Evolutionary conservation across 2,888 invertebrate genomes (phyloP), one percentile per base, ranked within the genome.

Genomic region (Actias luna): DNA sequence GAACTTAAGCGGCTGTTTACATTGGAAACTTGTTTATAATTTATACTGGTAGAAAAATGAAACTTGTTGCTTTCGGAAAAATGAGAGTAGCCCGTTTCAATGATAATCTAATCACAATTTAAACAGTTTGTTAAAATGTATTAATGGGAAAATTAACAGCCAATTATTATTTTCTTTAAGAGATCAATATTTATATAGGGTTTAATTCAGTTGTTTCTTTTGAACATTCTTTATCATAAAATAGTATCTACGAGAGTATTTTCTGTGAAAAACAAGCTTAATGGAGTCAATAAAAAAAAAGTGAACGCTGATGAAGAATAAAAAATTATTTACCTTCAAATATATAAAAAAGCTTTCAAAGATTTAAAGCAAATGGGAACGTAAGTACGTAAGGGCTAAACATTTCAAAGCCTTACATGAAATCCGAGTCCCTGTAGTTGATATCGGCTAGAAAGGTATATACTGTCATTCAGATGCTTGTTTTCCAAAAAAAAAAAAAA

Each of bases 21-120:
- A 55, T 27, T 29, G 27, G 29, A 8, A 14, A 29, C 55, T 55
- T 55, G 29, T 16, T 29, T 55, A n/a, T 55, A 59, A 65, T 66
- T 46, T 63, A 50, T 29, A 60, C 22, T 52, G 63, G 59, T 5
- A 27, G 60, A 18, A 61, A 66, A 69, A 64, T 63, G 60, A 70
- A 50, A 50, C 22, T 12, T 50, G 22, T 50, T 50, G 46, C 46
- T 22, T 50, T 12, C 12, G 10, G 12, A 10, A 25, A 25, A 50
- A 50, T 2, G 14, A 4, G 16, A 39, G 14, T 7, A 18, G 42
- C 42, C 18, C 18, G 8, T 18, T 8, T 42, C 8, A 50, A 25
- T 12, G 25, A 50, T 50, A 50, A 50, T 25, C 22, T 25, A 5
- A 50, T 50, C 18, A 8, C 42, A 42, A 42, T 2, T 14, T 35